Conservation (phyloP, 2,888 invertebrate genomes). For the Lapara coniferarum region DNA sequence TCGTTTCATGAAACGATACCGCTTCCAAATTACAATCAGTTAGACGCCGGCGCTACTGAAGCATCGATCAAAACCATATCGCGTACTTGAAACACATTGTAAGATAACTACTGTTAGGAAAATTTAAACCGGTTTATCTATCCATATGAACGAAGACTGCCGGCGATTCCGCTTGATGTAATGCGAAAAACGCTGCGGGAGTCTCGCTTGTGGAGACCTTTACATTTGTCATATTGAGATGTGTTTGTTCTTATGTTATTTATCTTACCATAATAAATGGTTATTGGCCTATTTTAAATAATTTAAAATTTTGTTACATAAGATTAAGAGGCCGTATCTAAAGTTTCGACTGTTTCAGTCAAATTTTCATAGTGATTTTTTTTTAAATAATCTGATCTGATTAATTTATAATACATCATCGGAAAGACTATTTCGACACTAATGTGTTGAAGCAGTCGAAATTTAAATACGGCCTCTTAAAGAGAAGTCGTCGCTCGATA, state of each 20-base stretch:
- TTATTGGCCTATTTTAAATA: background rate
- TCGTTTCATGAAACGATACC: slow-evolving; percentile 12
- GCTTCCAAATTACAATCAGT: slow-evolving; percentile 14
- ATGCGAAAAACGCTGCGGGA: slow-evolving; percentile 8
- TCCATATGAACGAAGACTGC: background rate
- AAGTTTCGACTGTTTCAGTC: too few species aligned
- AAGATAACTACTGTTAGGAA: slow-evolving; percentile 27
- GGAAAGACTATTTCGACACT: too few species aligned
- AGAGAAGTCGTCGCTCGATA: background rate
- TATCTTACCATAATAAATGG: too few species aligned
- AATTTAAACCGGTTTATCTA: slow-evolving; percentile 6
- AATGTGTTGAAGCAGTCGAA: too few species aligned
- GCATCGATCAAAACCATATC: slow-evolving; percentile 25
- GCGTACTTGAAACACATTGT: slow-evolving; percentile 27
- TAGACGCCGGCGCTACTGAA: slow-evolving; percentile 28
- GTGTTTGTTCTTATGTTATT: too few species aligned
- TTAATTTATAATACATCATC: too few species aligned
- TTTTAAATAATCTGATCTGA: too few species aligned
- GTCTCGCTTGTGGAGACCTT: slow-evolving; percentile 11
- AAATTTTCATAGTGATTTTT: too few species aligned
- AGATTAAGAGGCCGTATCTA: background rate
- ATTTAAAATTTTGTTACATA: background rate
- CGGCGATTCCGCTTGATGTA: background rate
- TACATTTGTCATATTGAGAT: background rate
- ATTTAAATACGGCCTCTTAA: too few species aligned